phyloP scores from a whole-genome alignment of 2,797 vertebrate genomes.

The Zenarchopterus dispar region DNA sequence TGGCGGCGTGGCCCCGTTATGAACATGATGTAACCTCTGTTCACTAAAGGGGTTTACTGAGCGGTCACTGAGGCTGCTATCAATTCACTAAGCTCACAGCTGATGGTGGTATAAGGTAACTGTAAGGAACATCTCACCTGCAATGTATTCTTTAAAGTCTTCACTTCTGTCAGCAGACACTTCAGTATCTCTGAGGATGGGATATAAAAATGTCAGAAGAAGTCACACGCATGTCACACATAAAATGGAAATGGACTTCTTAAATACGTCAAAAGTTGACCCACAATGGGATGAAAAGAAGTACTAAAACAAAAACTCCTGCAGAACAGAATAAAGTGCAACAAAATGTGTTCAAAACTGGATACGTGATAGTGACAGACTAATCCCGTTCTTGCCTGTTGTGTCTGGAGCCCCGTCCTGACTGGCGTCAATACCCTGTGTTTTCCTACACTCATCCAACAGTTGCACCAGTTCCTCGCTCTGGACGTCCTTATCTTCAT shows the following conservation, averaged over 20 bases:
- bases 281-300: no score
- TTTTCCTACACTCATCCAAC: conserved; percentile 71
- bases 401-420: conserved; percentile 52
- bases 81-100: background rate
- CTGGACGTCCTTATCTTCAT: conserved; percentile 28
- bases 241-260: conserved; percentile 17
- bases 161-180: conserved; percentile 76
- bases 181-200: conserved; percentile 72
- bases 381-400: conserved; percentile 59
- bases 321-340: background rate
- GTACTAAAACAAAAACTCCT: conserved; percentile 22
- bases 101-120: background rate
- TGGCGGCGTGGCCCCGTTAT: background rate
- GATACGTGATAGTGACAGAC: background rate
- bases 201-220: conserved; percentile 53
- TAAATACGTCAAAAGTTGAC: no score
- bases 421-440: conserved; percentile 56
- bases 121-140: conserved; percentile 68
- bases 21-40: background rate
- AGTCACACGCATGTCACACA: conserved; percentile 38
- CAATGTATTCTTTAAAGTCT: conserved; percentile 71
- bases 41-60: background rate
- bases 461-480: conserved; percentile 65
- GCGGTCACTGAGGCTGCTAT: background rate
- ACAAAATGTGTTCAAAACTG: accelerated